Percentiles rank a stretch among this genome's conserved stretches.
phyloP scores from a whole-genome alignment of 2,113 vertebrate genomes.

The Zonotrichia leucophrys region DNA sequence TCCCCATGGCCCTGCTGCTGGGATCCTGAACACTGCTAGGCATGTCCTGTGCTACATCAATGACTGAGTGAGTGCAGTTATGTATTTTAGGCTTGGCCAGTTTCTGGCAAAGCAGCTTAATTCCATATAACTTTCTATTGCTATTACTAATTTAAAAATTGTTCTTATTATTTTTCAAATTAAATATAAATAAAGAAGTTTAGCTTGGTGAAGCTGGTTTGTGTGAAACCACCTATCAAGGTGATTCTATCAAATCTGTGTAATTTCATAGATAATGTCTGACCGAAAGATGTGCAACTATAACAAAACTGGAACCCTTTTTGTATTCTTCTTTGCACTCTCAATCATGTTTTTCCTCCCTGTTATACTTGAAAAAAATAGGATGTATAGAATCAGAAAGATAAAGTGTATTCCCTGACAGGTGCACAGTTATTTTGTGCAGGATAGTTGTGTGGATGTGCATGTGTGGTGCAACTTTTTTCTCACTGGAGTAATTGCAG shows the following conservation, averaged over 20 bases:
- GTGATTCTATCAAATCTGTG: neutral
- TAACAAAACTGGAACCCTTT: neutral
- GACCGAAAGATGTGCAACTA: neutral
- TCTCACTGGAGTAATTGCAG: slow-evolving; percentile 61
- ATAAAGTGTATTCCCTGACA: slow-evolving; percentile 8
- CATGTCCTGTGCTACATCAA: neutral
- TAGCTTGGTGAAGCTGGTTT: neutral
- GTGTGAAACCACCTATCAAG: neutral
- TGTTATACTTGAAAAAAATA: neutral
- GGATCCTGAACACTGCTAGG: neutral
- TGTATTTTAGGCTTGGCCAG: neutral
- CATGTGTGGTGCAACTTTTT: neutral
- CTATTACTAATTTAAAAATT: neutral
- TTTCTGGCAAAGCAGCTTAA: neutral
- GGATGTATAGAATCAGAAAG: slow-evolving; percentile 2
- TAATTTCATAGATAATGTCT: neutral
- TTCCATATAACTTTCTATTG: neutral
- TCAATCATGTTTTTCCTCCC: neutral
- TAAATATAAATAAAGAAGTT: neutral
- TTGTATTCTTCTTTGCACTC: neutral
- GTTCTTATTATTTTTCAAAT: neutral
- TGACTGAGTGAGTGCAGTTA: neutral
- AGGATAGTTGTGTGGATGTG: neutral
- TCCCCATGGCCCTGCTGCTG: neutral
- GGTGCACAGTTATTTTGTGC: slow-evolving; percentile 42